Base-by-base conservation (phyloP, 2,888 invertebrate genomes). In the Anoncus sp. region DNA sequence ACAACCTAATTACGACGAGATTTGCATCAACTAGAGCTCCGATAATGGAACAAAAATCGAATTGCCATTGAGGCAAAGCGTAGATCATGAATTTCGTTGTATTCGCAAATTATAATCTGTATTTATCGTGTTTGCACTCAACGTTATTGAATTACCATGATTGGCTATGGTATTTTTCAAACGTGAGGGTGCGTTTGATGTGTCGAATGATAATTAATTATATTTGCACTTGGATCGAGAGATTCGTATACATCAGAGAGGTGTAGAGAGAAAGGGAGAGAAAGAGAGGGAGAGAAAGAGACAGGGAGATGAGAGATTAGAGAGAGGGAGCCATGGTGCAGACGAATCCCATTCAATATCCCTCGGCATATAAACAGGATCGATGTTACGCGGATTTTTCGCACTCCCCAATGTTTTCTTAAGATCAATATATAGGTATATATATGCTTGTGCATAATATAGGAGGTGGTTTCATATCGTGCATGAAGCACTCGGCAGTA, bases 141-240 rank as follows among this genome's bases (percentile, higher is more conserved):
- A n/a, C n/a, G n/a, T n/a, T n/a, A n/a, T n/a, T n/a, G n/a, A n/a
- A n/a, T n/a, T n/a, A n/a, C n/a, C n/a, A n/a, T n/a, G n/a, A n/a
- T n/a, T n/a, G n/a, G n/a, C n/a, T 12, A 18, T 40, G 20, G 49
- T 49, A 60, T 70, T 18, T 43, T 62, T 16, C 12, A 53, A 70
- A 27, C 31, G 40, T 40, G 24, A 31, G 9, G 3, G 24, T 18
- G 18, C 4, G n/a, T 60, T 27, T 31, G 14, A 45, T 63, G 22
- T 12, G 16, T 12, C n/a, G 27, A 16, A 31, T n/a, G 62, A 10
- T 43, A 71, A 71, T 71, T 60, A 53, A 31, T 53, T 24, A 20
- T 31, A 53, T 62, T 53, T 12, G n/a, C 10, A 14, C 16, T 71
- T 24, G 27, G 20, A 45, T 35, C 27, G 27, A 18, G 31, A 27